These are phyloP conservation scores for Taeniopygia guttata DNA, from an alignment of 2,797 vertebrate genomes.

Conservation along the genomic window DNA sequence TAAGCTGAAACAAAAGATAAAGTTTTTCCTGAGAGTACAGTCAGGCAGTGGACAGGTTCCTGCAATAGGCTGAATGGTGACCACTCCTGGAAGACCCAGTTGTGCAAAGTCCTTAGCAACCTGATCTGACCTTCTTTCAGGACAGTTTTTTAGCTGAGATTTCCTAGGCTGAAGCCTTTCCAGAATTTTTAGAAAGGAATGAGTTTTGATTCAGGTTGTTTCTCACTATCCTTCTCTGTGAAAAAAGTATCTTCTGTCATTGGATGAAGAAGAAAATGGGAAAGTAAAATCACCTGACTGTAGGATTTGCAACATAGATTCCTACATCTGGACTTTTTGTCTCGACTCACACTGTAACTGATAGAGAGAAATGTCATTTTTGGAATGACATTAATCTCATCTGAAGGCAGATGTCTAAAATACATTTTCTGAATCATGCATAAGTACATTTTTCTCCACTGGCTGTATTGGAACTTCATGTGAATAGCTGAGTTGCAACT, in stretches of 20 bases:
- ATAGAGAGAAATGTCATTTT: background rate
- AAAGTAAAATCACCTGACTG: background rate
- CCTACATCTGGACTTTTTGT: background rate
- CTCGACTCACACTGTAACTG: background rate
- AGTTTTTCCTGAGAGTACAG: background rate
- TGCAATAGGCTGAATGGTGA: background rate
- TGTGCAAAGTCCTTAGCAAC: background rate
- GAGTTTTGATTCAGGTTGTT: background rate
- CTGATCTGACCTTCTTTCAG: background rate
- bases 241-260: background rate
- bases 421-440: background rate
- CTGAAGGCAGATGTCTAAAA: background rate
- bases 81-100: background rate
- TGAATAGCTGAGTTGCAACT: background rate
- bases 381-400: background rate
- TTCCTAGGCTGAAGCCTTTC: background rate
- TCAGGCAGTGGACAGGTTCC: background rate
- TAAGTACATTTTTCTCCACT: background rate
- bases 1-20: background rate
- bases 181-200: background rate
- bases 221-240: background rate
- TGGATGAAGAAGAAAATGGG: background rate
- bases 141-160: background rate
- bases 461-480: background rate
- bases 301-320: background rate